These are phyloP conservation scores for Solenopsis fugax DNA, from an alignment of 1,140 invertebrate species.

Conservation along the genomic window DNA sequence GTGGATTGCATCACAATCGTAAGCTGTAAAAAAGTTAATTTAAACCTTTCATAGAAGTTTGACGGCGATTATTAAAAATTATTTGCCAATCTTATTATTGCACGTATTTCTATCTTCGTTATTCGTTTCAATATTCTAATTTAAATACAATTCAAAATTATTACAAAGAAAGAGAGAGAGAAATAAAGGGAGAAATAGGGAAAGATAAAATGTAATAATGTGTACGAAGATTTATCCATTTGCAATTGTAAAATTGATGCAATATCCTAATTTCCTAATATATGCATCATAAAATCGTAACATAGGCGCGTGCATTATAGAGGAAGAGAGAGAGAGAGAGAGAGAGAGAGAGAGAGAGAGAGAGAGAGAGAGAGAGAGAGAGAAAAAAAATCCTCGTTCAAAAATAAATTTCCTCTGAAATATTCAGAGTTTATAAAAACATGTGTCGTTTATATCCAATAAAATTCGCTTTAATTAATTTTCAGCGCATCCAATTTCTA, in stretches of 20 bases:
- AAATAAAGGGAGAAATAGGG: not conserved
- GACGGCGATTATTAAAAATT: not conserved
- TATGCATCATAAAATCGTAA: not conserved
- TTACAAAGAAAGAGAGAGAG: not conserved
- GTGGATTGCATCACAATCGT: not conserved
- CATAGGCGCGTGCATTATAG: too few species aligned
- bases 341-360: too few species aligned
- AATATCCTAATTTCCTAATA: too few species aligned
- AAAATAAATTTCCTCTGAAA: constrained; percentile 31
- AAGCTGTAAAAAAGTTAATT: not conserved
- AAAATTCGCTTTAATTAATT: constrained; percentile 54
- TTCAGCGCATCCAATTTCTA: constrained; percentile 18
- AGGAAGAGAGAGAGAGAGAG: not conserved
- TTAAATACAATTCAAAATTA: constrained; percentile 2
- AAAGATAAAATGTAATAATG: not conserved
- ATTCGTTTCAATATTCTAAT: not conserved
- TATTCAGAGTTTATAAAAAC: constrained; percentile 38
- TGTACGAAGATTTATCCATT: not conserved
- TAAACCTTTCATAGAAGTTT: not conserved
- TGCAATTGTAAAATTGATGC: constrained; percentile 5
- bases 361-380: not conserved
- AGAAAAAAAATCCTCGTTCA: not conserved
- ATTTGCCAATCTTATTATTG: not conserved
- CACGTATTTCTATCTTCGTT: not conserved
- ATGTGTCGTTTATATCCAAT: constrained; percentile 3